Percentiles rank a stretch among this genome's conserved stretches.
Conservation (phyloP, 2,888 invertebrate genomes). For the Chelonus formosanus region DNA sequence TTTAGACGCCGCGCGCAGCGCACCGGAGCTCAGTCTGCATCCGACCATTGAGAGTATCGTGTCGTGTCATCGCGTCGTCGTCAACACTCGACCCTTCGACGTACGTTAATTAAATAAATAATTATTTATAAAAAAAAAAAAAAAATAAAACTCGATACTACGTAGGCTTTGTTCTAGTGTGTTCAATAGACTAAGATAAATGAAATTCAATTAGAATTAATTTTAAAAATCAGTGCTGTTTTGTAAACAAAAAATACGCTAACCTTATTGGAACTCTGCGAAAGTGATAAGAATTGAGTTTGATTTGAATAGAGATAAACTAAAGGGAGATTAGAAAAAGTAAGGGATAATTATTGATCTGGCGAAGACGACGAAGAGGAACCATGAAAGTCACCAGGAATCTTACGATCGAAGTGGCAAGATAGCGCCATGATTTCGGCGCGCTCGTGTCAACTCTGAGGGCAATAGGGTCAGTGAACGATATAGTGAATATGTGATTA, state of each 20-base stretch:
- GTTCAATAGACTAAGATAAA: too few relatives aligned
- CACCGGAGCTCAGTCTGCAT: conserved; percentile 55
- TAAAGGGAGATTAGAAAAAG: too few relatives aligned
- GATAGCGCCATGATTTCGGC: conserved; percentile 38
- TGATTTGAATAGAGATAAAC: too few relatives aligned
- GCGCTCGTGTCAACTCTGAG: conserved; percentile 35
- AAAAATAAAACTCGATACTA: neutral
- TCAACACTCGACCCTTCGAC: neutral
- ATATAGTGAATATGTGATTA: conserved; percentile 19
- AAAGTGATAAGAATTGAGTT: too few relatives aligned
- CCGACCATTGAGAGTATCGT: conserved; percentile 54
- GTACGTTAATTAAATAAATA: neutral
- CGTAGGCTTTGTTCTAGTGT: too few relatives aligned
- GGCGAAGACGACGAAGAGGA: neutral
- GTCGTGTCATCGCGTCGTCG: conserved; percentile 42
- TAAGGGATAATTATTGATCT: neutral
- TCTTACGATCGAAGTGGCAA: conserved; percentile 37
- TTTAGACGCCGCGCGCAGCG: conserved; percentile 44
- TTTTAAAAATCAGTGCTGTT: too few relatives aligned
- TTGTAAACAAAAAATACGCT: too few relatives aligned
- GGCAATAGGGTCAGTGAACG: conserved; percentile 41
- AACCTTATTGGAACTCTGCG: too few relatives aligned
- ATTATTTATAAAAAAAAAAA: conserved; percentile 1
- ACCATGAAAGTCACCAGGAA: conserved; percentile 35
- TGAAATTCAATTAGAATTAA: too few relatives aligned